Evolutionary conservation across 2,113 vertebrate genomes (phyloP), one percentile per base, ranked within the genome.

Genomic region (Seriola rivoliana): DNA sequence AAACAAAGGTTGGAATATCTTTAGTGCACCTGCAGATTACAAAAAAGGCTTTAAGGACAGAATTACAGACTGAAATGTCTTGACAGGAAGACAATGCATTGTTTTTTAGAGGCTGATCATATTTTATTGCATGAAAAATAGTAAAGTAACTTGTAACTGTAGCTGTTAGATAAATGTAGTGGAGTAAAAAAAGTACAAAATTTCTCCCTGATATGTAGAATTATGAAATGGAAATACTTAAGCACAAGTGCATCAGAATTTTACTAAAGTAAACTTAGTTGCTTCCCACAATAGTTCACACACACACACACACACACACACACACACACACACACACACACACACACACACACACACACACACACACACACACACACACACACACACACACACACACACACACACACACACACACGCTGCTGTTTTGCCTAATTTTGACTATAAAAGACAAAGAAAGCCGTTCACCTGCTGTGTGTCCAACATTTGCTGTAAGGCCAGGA

Each of bases 401-500:
- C 7, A 71, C 3, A 42, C 7, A 71, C 3, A 46, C 34, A 52
- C 13, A 44, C 38, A 1, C 4, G 21, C 42, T 17, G 40, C 6
- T 44, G 8, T 13, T 58, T 52, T 29, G 21, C 2, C 5, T 38
- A 8, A 5, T 52, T 63, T 70, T 69, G 58, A 42, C 10, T 19
- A 42, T 21, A 5, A 74, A n/a, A 42, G 16, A 75, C 13, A 76
- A 67, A 57, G 4, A 62, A 40, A 78, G 12, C 64, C 2, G 8
- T 71, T 57, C 68, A 60, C 13, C 36, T 75, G 55, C 48, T 23
- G 21, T 59, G 65, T 69, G 52, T 59, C 40, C 23, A 81, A 60
- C 66, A 71, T 81, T 52, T 57, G 95, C 93, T 91, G 84, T 92
- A 93, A 94, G 95, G 95, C 91, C 94, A 95, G 89, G 68, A 84